These are phyloP conservation scores for Pitangus sulphuratus DNA, from an alignment of 2,797 vertebrate genomes.

Conservation along the genomic window DNA sequence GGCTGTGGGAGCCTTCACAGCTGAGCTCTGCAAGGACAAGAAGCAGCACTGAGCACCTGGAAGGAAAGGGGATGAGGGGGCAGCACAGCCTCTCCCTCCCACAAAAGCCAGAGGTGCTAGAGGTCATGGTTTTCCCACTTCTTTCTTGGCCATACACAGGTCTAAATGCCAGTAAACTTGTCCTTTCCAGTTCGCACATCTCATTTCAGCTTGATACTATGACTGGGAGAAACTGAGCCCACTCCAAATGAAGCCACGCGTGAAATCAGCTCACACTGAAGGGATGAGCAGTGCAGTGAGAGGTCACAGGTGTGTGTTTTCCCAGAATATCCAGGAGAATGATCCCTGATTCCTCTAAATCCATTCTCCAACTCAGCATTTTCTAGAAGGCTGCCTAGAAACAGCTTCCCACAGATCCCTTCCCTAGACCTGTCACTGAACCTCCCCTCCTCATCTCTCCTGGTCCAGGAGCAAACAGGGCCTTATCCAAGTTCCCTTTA, in stretches of 20 bases:
- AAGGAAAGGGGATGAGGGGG: neutral
- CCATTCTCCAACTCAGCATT: neutral
- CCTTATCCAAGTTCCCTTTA: fast-evolving
- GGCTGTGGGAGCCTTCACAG: neutral
- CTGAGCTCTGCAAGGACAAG: neutral
- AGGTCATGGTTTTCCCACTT: neutral
- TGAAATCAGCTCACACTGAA: neutral
- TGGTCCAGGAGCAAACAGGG: neutral
- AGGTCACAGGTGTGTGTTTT: fast-evolving
- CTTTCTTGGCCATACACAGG: neutral
- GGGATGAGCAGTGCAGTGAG: fast-evolving
- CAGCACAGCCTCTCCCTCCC: neutral
- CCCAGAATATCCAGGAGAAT: neutral
- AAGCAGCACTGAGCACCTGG: neutral
- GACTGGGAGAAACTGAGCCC: neutral
- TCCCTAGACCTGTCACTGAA: neutral
- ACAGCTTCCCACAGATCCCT: neutral
- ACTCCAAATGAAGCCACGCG: fast-evolving
- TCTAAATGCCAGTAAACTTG: neutral
- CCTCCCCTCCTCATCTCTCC: neutral
- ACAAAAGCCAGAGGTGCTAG: neutral
- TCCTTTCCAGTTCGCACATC: neutral
- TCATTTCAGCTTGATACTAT: neutral
- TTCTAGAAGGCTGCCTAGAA: neutral
- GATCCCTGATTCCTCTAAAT: fast-evolving